Base-by-base conservation (phyloP, 2,888 invertebrate species). In the Drosophila greeni region DNA sequence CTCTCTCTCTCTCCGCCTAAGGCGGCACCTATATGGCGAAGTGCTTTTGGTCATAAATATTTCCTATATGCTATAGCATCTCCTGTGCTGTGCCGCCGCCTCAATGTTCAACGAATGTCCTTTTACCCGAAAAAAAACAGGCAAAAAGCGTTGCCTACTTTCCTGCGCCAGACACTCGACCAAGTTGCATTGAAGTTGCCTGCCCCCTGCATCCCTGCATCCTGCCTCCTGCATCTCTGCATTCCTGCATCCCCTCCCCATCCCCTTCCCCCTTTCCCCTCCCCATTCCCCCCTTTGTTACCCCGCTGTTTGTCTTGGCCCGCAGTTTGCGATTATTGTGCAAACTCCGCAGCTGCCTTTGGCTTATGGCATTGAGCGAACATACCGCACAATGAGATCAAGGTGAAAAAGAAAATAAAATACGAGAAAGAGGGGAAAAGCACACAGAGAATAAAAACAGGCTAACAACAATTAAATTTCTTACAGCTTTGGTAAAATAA, bases 71-170 rank as follows among this genome's bases (percentile, higher is more conserved):
- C 31, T 31, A 26, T 12, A 20, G 29, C 14, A 31, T 20, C 20
- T 16, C 37, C 37, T 18, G 4, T 29, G 34, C 20, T 33, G n/a
- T n/a, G n/a, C n/a, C n/a, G 18, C 9, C 8, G 26, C 26, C 29
- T 36, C 14, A 37, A 18, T 29, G 29, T 23, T 39, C 37, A 40
- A 49, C 42, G 18, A 64, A 14, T 64, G 33, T 45, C 34, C 23
- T 59, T 58, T 45, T 45, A 45, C 29, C 26, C 20, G 9, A 45
- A 29, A 26, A 51, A 45, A 34, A n/a, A 2, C 18, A 18, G 16
- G 36, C 36, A 51, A 45, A 80, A 71, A 58, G 40, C 42, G 11
- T 78, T 75, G 77, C 77, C 76, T 75, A 78, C 79, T 81, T 78
- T 66, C 64, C 55, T 26, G 84, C 61, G 62, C 36, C 62, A 51